Percentiles rank a stretch among this genome's conserved stretches.
Conservation (phyloP, 2,113 vertebrate genomes). For the Xenus cinereus region DNA sequence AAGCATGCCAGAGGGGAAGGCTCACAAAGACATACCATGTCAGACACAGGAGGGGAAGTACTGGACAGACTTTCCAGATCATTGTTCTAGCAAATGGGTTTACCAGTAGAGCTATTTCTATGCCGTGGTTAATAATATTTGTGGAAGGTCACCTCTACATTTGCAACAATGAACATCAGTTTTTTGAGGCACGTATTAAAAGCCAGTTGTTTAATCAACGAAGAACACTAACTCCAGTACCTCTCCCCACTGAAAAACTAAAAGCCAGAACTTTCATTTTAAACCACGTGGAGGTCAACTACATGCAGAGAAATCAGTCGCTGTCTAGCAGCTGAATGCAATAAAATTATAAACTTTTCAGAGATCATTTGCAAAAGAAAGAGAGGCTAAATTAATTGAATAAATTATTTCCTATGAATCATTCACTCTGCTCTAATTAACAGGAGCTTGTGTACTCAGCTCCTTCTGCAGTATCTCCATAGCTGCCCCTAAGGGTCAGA, state of each 20-base stretch:
- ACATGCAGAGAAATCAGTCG: background rate
- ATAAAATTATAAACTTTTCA: constrained; percentile 44
- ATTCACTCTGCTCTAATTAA: constrained; percentile 64
- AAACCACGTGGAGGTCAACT: background rate
- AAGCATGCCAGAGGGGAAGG: background rate
- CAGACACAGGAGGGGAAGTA: background rate
- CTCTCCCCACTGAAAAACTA: background rate
- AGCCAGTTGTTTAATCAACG: background rate
- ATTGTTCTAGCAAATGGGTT: constrained; percentile 28
- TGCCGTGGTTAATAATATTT: background rate
- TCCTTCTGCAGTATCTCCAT: constrained; percentile 39
- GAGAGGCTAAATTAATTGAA: constrained; percentile 57
- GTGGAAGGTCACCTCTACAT: constrained; percentile 9
- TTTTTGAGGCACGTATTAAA: background rate
- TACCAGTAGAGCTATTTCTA: background rate
- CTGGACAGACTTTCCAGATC: constrained; percentile 20
- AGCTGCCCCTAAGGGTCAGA: constrained; percentile 57
- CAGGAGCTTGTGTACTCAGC: constrained; percentile 36
- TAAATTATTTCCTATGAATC: constrained; percentile 68
- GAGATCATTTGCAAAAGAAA: constrained; percentile 50
- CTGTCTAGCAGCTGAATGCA: constrained; percentile 6
- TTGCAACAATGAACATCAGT: background rate
- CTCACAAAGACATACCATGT: background rate
- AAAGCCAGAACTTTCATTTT: background rate
- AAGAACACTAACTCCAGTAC: background rate